Base-by-base conservation (phyloP, 2,113 vertebrate genomes). In the Oncorhynchus mykiss region DNA sequence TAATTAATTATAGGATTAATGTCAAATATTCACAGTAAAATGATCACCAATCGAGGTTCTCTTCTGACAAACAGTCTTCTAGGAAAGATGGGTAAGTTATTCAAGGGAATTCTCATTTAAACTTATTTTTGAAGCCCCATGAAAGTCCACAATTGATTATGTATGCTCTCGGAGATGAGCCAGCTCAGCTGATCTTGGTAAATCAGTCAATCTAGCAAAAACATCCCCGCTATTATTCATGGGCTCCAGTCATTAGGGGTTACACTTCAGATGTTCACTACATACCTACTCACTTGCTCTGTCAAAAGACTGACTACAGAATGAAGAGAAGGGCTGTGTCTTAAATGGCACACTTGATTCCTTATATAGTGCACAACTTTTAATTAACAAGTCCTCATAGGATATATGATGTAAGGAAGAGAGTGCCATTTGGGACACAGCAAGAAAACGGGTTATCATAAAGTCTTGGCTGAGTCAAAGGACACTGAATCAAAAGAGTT, bases 101-200 rank as follows among this genome's bases (percentile, higher is more conserved):
- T 81, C 80, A 80, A 81, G 77, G 9, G 13, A 59, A 71, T 49
- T 72, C 76, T 80, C 66, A 82, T 80, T 68, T 59, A 74, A 70
- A 39, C 74, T 67, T 76, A 71, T 78, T 69, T 80, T 80, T 80
- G 75, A 80, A 78, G 81, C 72, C 72, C 66, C 69, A 73, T 83
- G 75, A 78, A 83, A 85, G 79, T 83, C 67, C 73, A 39, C 22
- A 49, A 24, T 83, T 79, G 68, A 84, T 82, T 78, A 77, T 64
- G 72, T 75, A 79, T 81, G 78, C 84, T 48, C 67, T 86, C 76
- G 75, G 80, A 80, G 65, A 69, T 60, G 73, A 72, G 71, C 71
- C 81, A 72, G 72, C 20, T 22, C 20, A 51, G 22, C 64, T n/a
- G n/a, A 67, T 34, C n/a, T 22, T 45, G 25, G 57, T 57, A 78